Evolutionary conservation across 37 sponge, comb jelly and placozoan genomes (phyloP).

Genomic region (Crambe crambe): DNA sequence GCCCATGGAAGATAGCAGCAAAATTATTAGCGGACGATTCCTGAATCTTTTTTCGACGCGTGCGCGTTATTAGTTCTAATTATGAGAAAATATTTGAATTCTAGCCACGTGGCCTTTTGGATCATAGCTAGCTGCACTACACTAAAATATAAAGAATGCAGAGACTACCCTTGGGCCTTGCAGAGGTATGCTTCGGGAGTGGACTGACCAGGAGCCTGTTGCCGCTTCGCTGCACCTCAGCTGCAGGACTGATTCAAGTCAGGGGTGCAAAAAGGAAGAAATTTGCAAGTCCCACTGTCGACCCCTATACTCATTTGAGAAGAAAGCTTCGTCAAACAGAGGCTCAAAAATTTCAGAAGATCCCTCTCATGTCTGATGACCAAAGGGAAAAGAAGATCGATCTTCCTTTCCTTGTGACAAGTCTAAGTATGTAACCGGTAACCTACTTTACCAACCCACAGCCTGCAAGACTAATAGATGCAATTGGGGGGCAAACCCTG

Average conservation of each 20-base stretch:
- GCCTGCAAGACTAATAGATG: background rate
- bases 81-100: no score
- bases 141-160: no score
- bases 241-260: slow-evolving; percentile 10
- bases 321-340: slow-evolving; percentile 15
- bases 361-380: slow-evolving; percentile 39
- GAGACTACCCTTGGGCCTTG: no score
- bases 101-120: no score
- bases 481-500: no score
- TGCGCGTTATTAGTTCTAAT: no score
- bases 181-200: no score
- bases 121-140: no score
- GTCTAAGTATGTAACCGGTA: slow-evolving; percentile 16
- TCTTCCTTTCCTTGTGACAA: slow-evolving; percentile 31
- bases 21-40: no score
- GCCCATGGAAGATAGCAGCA: no score
- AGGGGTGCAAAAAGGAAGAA: slow-evolving; percentile 11
- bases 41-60: no score
- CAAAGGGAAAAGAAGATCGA: slow-evolving; percentile 3
- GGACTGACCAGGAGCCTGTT: background rate
- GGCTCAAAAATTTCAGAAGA: slow-evolving; percentile 10
- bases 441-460: background rate
- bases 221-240: background rate
- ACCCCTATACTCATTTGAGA: slow-evolving; percentile 33
- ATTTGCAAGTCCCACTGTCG: slow-evolving; percentile 27